Evolutionary conservation across 2,888 invertebrate genomes (phyloP).

Genomic region (Drosophila flavopinicola): DNA sequence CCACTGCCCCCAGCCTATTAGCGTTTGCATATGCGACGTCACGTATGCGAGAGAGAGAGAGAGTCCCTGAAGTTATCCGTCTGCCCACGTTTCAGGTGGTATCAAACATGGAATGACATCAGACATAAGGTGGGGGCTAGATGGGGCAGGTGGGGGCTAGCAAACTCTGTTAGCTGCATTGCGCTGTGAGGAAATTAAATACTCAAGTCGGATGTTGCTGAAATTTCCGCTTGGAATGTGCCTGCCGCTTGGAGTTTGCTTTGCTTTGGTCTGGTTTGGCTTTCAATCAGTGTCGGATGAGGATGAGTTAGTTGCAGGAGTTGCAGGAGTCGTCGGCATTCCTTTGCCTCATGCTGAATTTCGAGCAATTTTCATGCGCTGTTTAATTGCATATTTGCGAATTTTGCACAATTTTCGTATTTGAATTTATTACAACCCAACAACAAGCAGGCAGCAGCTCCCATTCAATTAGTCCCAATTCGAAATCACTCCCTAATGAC

Average conservation of each 20-base stretch:
- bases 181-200: conserved; percentile 75
- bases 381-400: conserved; percentile 50
- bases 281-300: conserved; percentile 27
- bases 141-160: not conserved
- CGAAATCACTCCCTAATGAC: conserved; percentile 47
- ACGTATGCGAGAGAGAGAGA: conserved; percentile 35
- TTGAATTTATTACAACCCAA: conserved; percentile 27
- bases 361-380: conserved; percentile 14
- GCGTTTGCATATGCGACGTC: conserved; percentile 41
- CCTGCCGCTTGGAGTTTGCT: not conserved
- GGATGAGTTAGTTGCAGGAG: conserved; percentile 7
- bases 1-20: not conserved
- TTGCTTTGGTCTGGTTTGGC: not conserved
- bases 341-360: not conserved
- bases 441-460: conserved; percentile 15
- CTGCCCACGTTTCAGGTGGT: conserved; percentile 41
- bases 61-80: conserved; percentile 40
- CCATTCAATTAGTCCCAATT: conserved; percentile 61
- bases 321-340: conserved; percentile 27
- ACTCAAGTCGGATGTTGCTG: conserved; percentile 74
- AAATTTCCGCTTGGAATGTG: conserved; percentile 67
- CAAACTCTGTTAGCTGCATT: conserved; percentile 55
- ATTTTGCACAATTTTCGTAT: no score
- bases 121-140: conserved; percentile 14
- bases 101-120: conserved; percentile 39